Percentiles rank a stretch among this genome's conserved stretches.
Evolutionary conservation across 2,113 vertebrate genomes (phyloP).

Genomic region (Scortum barcoo): DNA sequence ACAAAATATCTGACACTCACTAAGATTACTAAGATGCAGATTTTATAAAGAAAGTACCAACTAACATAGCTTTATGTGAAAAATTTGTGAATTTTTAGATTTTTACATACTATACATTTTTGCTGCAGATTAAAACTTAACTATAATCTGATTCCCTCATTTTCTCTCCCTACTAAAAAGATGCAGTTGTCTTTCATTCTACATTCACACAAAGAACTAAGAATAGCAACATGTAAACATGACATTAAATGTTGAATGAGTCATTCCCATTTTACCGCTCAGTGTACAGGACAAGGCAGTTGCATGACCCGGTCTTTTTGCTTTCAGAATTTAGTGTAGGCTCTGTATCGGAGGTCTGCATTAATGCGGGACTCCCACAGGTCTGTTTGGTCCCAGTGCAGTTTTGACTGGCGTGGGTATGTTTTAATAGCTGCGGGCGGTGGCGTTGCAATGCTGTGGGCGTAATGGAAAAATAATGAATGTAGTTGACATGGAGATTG

Average conservation of each 20-base stretch:
- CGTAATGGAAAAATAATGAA: conserved; percentile 47
- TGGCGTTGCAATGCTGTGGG: neutral
- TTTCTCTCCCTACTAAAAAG: neutral
- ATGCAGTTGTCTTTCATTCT: neutral
- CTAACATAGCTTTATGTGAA: too few species aligned
- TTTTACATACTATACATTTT: neutral
- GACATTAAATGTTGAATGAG: conserved; percentile 24
- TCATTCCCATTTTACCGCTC: neutral
- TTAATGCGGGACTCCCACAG: conserved; percentile 8
- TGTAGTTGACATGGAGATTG: conserved; percentile 33
- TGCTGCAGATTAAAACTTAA: neutral
- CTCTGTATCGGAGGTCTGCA: conserved; percentile 1
- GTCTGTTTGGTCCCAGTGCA: conserved; percentile 3
- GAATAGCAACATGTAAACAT: conserved; percentile 24
- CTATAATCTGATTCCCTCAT: neutral
- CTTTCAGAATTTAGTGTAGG: neutral
- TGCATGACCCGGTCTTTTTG: conserved; percentile 3
- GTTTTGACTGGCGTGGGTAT: neutral
- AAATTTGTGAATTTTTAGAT: too few species aligned
- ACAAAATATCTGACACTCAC: too few species aligned
- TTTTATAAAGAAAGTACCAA: too few species aligned
- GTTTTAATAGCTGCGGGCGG: conserved; percentile 25
- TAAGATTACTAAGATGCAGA: too few species aligned
- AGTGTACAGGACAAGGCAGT: neutral
- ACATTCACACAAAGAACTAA: neutral